Evolutionary conservation across 2,113 vertebrate genomes (phyloP).

Genomic region (Burhinus bistriatus): DNA sequence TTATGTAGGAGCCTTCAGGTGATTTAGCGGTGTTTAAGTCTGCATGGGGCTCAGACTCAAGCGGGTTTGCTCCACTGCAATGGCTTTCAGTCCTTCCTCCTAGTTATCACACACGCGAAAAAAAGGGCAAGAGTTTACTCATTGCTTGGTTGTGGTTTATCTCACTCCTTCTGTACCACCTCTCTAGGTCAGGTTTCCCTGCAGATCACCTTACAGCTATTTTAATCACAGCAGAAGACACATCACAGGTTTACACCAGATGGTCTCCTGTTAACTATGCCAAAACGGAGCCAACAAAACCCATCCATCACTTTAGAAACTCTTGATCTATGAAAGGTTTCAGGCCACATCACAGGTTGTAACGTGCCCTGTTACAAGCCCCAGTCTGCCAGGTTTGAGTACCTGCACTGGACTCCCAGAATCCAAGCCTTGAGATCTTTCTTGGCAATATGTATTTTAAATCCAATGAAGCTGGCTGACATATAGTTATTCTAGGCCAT

Average conservation of each 20-base stretch:
- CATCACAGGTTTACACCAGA: neutral
- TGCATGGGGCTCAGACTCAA: neutral
- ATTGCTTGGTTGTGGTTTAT: neutral
- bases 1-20: neutral
- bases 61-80: neutral
- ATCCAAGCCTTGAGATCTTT: neutral
- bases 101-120: neutral
- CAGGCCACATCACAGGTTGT: too few species aligned
- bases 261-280: fast-evolving
- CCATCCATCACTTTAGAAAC: neutral
- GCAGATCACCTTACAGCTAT: neutral
- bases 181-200: neutral
- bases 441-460: neutral
- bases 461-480: neutral
- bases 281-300: neutral
- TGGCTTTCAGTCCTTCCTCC: neutral
- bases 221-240: neutral
- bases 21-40: neutral
- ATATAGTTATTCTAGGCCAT: neutral
- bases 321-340: neutral
- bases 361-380: neutral
- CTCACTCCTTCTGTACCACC: neutral
- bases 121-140: neutral
- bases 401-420: neutral
- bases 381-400: neutral